Evolutionary conservation across 2,888 invertebrate genomes (phyloP).

Genomic region (Patella depressa): DNA sequence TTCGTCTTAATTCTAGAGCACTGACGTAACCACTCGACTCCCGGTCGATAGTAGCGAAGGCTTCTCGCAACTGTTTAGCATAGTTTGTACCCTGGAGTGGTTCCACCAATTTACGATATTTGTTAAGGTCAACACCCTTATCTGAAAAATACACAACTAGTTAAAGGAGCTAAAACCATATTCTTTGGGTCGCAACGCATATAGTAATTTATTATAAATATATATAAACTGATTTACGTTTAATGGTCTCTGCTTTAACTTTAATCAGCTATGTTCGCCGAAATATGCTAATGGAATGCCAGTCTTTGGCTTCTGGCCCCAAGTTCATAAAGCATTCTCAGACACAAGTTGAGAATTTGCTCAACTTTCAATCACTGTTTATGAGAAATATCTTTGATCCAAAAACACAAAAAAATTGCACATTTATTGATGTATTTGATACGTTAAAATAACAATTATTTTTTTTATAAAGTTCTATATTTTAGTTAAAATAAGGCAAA

Average conservation of each 20-base stretch:
- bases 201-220: no score
- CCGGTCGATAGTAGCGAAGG: slow-evolving; percentile 97
- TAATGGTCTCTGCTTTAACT: no score
- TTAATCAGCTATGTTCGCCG: not conserved
- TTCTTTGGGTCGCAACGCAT: not conserved
- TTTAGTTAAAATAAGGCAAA: no score
- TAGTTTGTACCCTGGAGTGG: slow-evolving; percentile 99
- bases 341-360: no score
- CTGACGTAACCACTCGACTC: slow-evolving; percentile 99
- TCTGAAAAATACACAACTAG: slow-evolving; percentile 75
- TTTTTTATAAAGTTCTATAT: no score
- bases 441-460: no score
- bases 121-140: slow-evolving; percentile 99
- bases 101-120: slow-evolving; percentile 99
- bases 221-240: not conserved
- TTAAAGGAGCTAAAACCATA: not conserved
- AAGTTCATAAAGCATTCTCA: no score
- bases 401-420: no score
- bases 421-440: no score
- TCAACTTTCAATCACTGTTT: no score
- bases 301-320: not conserved
- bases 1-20: slow-evolving; percentile 87
- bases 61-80: slow-evolving; percentile 98
- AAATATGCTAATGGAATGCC: not conserved
- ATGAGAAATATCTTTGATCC: no score